Base-by-base conservation (phyloP, 2,888 invertebrate species). In the Dicyrtomina minuta region DNA sequence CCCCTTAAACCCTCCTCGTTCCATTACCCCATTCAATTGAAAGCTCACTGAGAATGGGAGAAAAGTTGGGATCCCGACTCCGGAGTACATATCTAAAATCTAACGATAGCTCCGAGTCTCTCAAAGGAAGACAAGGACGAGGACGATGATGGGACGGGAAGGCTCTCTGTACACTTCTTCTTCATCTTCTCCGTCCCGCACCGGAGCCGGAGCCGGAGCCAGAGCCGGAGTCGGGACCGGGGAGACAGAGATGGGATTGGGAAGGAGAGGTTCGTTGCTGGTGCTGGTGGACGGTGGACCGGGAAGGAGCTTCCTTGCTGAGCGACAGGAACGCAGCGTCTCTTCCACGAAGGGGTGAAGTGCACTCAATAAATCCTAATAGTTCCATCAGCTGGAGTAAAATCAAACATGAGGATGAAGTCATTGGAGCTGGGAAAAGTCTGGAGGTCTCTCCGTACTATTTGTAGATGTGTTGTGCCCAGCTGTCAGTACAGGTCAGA, bases 311-410 rank as follows among this genome's bases (percentile, higher is more conserved):
- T n/a, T n/a, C n/a, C 33, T 33, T 20, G 39, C 39, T 15, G 39
- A 58, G 58, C 58, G 58, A 58, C 58, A 51, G 61, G 24, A 22
- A 33, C 33, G 8, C 24, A 44, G 41, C 44, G 61, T 49, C 17
- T 64, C 64, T 20, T 64, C 17, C 15, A 65, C 20, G 60, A 60
- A 68, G 68, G 68, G 68, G 68, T 66, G 66, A 66, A 64, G 55
- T 61, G 62, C 72, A 74, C 70, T 76, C 74, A 72, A 76, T 76
- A 76, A 76, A 76, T 76, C 71, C 72, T 74, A 72, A 74, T 74
- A 74, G 73, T 70, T 71, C 72, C 73, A 74, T 73, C 73, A 70
- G 66, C 62, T 65, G 67, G 60, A 66, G 67, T 58, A 55, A 68
- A 69, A 69, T 72, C 69, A 70, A 68, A 71, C 58, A 71, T 68